Evolutionary conservation across 2,888 invertebrate genomes (phyloP).

Genomic region (Dynastes hyllus): DNA sequence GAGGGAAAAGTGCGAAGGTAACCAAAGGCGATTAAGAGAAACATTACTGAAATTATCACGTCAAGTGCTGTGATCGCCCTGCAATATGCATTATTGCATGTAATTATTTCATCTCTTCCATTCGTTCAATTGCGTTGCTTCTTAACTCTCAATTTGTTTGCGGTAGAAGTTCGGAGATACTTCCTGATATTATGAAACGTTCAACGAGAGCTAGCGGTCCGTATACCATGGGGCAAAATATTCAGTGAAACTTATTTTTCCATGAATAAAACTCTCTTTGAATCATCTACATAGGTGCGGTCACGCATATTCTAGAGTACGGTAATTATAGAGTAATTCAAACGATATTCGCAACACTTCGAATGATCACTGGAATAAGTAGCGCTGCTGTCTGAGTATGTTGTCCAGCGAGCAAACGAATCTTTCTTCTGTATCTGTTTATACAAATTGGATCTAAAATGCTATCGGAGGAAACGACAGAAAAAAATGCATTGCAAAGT

Average conservation of each 20-base stretch:
- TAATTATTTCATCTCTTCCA: conserved; percentile 32
- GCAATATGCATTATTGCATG: conserved; percentile 33
- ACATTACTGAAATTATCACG: conserved; percentile 36
- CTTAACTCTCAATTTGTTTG: not conserved
- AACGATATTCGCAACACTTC: conserved; percentile 31
- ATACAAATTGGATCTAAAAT: conserved; percentile 23
- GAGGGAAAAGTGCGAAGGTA: conserved; percentile 5
- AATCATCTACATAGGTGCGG: conserved; percentile 29
- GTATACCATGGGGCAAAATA: conserved; percentile 38
- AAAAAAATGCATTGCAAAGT: not conserved
- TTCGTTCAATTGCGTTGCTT: not conserved
- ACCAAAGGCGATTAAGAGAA: conserved; percentile 23
- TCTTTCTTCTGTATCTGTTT: not conserved
- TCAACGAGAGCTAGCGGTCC: conserved; percentile 33
- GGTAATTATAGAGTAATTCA: conserved; percentile 34
- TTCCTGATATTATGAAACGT: conserved; percentile 31
- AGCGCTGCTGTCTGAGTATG: not conserved
- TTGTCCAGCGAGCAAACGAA: not conserved
- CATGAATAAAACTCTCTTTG: not conserved
- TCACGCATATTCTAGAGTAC: conserved; percentile 37
- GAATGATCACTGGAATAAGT: not conserved
- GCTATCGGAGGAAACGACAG: conserved; percentile 4
- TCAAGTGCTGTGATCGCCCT: conserved; percentile 20
- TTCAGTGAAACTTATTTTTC: conserved; percentile 28
- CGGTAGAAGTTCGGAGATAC: conserved; percentile 3